Conservation (phyloP, 2,888 invertebrate species). For the Drosophila macrospina region DNA sequence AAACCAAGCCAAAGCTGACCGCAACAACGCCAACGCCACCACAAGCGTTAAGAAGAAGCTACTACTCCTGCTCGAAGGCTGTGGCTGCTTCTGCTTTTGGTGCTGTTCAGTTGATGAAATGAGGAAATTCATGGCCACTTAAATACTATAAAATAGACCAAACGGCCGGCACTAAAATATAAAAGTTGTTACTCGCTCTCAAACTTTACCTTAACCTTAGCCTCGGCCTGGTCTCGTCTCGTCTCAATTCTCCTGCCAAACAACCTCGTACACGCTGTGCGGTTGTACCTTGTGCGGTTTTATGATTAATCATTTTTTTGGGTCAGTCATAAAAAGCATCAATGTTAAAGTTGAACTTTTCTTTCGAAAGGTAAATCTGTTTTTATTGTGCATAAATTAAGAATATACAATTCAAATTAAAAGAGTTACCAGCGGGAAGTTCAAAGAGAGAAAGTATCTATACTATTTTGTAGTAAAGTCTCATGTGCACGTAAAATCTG, state of each 20-base stretch:
- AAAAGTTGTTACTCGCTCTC: slow-evolving; percentile 60
- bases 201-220: slow-evolving; percentile 64
- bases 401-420: slow-evolving; percentile 77
- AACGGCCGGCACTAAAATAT: slow-evolving; percentile 71
- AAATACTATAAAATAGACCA: slow-evolving; percentile 78
- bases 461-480: slow-evolving; percentile 5
- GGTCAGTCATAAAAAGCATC: slow-evolving; percentile 69
- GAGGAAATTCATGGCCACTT: slow-evolving; percentile 79
- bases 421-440: slow-evolving; percentile 39
- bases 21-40: slow-evolving; percentile 30
- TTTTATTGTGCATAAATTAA: slow-evolving; percentile 80
- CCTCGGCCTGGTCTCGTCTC: slow-evolving; percentile 19
- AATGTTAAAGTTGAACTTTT: slow-evolving; percentile 67
- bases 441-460: not conserved
- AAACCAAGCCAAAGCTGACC: slow-evolving; percentile 42
- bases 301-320: slow-evolving; percentile 68
- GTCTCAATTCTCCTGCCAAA: slow-evolving; percentile 8
- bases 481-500: slow-evolving; percentile 11
- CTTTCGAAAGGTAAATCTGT: slow-evolving; percentile 63
- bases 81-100: slow-evolving; percentile 15
- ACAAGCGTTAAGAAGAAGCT: slow-evolving; percentile 20
- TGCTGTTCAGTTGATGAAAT: slow-evolving; percentile 50
- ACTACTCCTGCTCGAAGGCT: slow-evolving; percentile 12
- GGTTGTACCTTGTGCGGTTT: slow-evolving; percentile 55
- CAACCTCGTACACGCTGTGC: slow-evolving; percentile 8